These are phyloP conservation scores for Phaedon cochleariae DNA, from an alignment of 2,888 invertebrate genomes.

Conservation along the genomic window DNA sequence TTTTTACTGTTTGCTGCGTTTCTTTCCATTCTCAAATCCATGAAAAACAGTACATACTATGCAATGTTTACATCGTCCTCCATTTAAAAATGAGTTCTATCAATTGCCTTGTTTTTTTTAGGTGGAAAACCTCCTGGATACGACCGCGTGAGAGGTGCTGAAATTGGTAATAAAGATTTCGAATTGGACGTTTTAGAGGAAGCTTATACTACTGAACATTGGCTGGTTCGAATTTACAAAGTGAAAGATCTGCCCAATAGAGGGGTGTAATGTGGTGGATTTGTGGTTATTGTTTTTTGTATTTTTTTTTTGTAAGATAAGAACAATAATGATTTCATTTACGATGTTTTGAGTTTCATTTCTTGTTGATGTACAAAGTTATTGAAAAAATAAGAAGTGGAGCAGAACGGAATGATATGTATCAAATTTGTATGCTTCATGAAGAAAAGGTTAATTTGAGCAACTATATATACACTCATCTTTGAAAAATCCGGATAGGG, in stretches of 20 bases:
- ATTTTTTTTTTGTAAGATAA: slow-evolving; percentile 27
- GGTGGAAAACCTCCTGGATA: slow-evolving; percentile 93
- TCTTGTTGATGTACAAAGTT: neutral
- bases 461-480: too few species aligned
- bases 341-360: neutral
- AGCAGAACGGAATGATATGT: too few species aligned
- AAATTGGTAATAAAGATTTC: slow-evolving; percentile 99
- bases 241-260: slow-evolving; percentile 94
- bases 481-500: too few species aligned
- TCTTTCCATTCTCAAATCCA: too few species aligned
- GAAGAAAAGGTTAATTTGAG: too few species aligned
- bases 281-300: slow-evolving; percentile 19
- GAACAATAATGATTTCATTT: neutral
- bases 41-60: too few species aligned
- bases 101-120: too few species aligned
- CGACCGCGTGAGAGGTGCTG: slow-evolving; percentile 95
- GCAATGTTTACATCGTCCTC: too few species aligned
- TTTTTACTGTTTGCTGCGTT: too few species aligned
- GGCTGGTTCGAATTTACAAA: slow-evolving; percentile 98
- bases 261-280: slow-evolving; percentile 71
- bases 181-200: slow-evolving; percentile 98
- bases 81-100: too few species aligned
- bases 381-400: neutral
- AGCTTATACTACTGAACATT: slow-evolving; percentile 99
- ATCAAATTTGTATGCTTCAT: too few species aligned